Evolutionary conservation across 2,797 vertebrate species (phyloP).

Genomic region (Syngnathus rostellatus): DNA sequence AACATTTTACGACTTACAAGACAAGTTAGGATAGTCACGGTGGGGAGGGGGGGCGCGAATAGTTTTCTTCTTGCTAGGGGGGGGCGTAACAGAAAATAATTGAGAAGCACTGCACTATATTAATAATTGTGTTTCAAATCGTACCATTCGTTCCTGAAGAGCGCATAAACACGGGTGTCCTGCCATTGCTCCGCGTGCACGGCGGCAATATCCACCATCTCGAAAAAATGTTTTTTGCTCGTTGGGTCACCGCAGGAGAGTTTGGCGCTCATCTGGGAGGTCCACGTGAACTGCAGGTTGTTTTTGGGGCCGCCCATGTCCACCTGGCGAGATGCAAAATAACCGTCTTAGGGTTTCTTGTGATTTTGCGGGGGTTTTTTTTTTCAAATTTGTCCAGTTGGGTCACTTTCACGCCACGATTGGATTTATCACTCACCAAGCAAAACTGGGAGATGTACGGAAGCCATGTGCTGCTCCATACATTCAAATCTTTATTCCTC

Average conservation of each 20-base stretch:
- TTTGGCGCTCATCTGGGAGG: constrained; percentile 59
- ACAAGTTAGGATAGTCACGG: too few relatives aligned
- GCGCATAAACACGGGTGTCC: constrained; percentile 56
- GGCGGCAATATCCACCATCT: constrained; percentile 54
- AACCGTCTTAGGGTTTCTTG: too few relatives aligned
- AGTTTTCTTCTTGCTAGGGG: too few relatives aligned
- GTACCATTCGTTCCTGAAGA: constrained; percentile 71
- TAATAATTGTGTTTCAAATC: neutral
- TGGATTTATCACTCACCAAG: constrained; percentile 45
- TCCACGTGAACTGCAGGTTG: constrained; percentile 59
- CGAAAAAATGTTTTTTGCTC: constrained; percentile 36
- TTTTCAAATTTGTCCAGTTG: neutral
- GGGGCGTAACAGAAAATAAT: too few relatives aligned
- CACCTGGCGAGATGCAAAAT: constrained; percentile 30
- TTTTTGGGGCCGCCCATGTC: constrained; percentile 60
- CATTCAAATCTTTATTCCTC: constrained; percentile 18
- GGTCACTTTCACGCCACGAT: neutral
- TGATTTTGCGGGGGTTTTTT: neutral
- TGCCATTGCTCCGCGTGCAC: constrained; percentile 32
- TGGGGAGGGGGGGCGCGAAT: too few relatives aligned
- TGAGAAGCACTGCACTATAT: too few relatives aligned
- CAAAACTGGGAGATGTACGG: constrained; percentile 63
- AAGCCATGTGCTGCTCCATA: constrained; percentile 41
- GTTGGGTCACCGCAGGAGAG: constrained; percentile 55
- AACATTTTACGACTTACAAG: too few relatives aligned